Percentiles rank a stretch among this genome's conserved stretches.
phyloP scores from a whole-genome alignment of 2,113 vertebrate species.

The Calidris pugnax region DNA sequence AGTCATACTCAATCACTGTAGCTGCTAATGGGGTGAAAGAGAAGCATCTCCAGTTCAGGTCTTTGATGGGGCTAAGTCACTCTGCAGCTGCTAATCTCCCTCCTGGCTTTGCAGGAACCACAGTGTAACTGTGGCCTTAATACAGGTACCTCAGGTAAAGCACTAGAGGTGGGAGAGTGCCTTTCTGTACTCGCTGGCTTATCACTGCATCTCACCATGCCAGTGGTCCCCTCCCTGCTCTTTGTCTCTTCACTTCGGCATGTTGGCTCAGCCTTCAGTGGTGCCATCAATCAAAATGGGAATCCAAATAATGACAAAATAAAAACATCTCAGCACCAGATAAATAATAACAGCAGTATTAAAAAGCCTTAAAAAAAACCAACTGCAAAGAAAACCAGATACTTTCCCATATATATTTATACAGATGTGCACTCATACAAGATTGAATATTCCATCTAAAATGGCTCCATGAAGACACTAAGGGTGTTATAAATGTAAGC shows the following conservation, averaged over 20 bases:
- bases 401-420: neutral
- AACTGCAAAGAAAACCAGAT: neutral
- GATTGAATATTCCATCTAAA: neutral
- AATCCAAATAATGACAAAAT: neutral
- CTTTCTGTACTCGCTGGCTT: neutral
- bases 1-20: neutral
- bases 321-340: neutral
- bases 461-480: neutral
- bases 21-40: neutral
- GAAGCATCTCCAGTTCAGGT: neutral
- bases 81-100: neutral
- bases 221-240: neutral
- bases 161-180: neutral
- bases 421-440: fast-evolving
- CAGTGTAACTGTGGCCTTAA: neutral
- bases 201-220: neutral
- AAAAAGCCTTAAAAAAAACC: neutral
- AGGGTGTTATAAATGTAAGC: neutral
- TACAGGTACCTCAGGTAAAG: neutral
- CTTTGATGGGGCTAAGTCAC: neutral
- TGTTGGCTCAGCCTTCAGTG: neutral
- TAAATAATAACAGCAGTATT: neutral
- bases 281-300: neutral
- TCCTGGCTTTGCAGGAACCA: neutral
- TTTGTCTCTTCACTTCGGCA: neutral